Evolutionary conservation across 23 tunicate species (phyloP), one percentile per base, ranked within the genome.

Genomic region (Halocynthia roretzi): DNA sequence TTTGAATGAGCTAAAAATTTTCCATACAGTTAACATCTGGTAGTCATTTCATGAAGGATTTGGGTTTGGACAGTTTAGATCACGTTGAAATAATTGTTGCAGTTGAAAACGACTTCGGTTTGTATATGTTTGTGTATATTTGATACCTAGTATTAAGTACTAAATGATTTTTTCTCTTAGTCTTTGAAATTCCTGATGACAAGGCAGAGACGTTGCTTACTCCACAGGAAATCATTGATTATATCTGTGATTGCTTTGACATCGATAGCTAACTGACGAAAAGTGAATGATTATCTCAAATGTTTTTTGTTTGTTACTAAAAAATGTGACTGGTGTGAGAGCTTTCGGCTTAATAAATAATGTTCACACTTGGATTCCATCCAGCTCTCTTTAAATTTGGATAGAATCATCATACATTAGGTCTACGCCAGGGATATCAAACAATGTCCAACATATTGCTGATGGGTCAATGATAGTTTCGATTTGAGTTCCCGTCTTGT

Each of bases 81-180:
- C 97, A 91, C 64, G 97, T 91, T 50, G 97, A 91, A 85, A 77
- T 91, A 53, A 81, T 91, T 52, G 83, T 91, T 83, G 91, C 91
- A 0, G 73, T 91, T 44, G 97, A 91, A 80, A 82, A 91, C 64
- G 97, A 91, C 53, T 91, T 91, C 77, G 84, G 79, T 83, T 75
- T 58, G 76, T 60, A 49, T 9, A n/a, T 60, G 17, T 15, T 60
- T 60, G 64, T 60, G 1, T 60, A 60, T 60, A 60, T 17, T 17
- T 17, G 17, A 60, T 15, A 15, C 64, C 64, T 60, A 15, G n/a
- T 60, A 4, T 4, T n/a, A n/a, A 17, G n/a, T 60, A 60, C 17
- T 60, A 15, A 15, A 60, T 1, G 17, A 60, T 15, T 60, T 60
- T 60, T 65, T 18, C 66, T 51, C 66, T 44, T 53, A 83, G 87